Evolutionary conservation across 2,888 invertebrate genomes (phyloP).

Genomic region (Phaedon cochleariae): DNA sequence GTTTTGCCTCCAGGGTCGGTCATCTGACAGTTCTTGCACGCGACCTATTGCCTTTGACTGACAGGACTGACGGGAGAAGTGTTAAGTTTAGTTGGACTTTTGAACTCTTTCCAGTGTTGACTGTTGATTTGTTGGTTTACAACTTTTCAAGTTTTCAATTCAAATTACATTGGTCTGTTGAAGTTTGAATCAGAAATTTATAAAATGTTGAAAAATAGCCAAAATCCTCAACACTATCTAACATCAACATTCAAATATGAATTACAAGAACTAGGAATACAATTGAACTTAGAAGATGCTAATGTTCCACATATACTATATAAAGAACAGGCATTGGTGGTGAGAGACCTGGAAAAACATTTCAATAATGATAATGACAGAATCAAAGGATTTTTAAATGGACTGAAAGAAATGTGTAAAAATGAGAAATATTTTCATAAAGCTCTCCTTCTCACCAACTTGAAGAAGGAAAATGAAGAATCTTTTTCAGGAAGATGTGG

Average conservation of each 20-base stretch:
- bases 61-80: too few relatives aligned
- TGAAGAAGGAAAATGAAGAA: constrained; percentile 29
- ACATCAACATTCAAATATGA: constrained; percentile 36
- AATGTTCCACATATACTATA: constrained; percentile 49
- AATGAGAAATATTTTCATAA: constrained; percentile 55
- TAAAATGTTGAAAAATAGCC: too few relatives aligned
- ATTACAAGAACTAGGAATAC: constrained; percentile 49
- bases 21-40: too few relatives aligned
- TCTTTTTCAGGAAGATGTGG: constrained; percentile 18
- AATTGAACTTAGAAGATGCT: constrained; percentile 41
- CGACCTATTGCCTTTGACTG: too few relatives aligned
- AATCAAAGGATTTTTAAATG: constrained; percentile 65
- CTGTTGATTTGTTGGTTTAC: too few relatives aligned
- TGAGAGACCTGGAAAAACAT: constrained; percentile 53
- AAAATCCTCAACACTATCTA: constrained; percentile 12
- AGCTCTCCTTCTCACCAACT: constrained; percentile 52
- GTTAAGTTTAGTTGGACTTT: too few relatives aligned
- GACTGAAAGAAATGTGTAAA: constrained; percentile 58
- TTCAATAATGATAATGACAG: constrained; percentile 53
- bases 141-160: too few relatives aligned
- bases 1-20: too few relatives aligned
- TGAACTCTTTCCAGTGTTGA: too few relatives aligned
- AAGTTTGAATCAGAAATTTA: too few relatives aligned
- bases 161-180: too few relatives aligned
- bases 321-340: constrained; percentile 56